Base-by-base conservation (phyloP, 2,113 vertebrate genomes). In the Cervus canadensis region DNA sequence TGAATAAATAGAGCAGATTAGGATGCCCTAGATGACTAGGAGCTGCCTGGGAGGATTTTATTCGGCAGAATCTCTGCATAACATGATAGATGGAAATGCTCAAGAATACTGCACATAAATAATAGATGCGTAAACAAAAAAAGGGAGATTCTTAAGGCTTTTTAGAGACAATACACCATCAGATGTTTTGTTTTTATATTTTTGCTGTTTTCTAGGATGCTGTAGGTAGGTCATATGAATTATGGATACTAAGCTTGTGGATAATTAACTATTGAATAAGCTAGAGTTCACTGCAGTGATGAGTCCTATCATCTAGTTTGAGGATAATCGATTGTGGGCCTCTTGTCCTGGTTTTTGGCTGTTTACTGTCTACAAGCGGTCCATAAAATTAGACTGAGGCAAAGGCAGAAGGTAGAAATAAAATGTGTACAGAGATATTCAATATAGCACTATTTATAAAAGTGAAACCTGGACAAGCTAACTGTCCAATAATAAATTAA, bases 1-100 rank as follows among this genome's bases (percentile, higher is more conserved):
- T 97, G 97, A 96, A 96, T 97, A 98, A 98, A 95, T 93, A 95
- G 59, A 96, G 89, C 89, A 94, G 89, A 94, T 96, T 95, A 97
- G 96, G 91, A 25, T 89, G 96, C 84, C 95, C 95, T 94, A 94
- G 96, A 93, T 97, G 96, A 97, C 91, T 62, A 54, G 88, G 64
- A 95, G 78, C 91, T 97, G 96, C 96, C 96, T 97, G 96, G 94
- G 50, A 98, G 86, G 96, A 97, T 96, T 97, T 98, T 60, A 89
- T 90, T 96, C 30, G 59, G 95, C 93, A 97, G 94, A 95, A 86
- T 93, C 95, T 94, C 95, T 97, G 89, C 74, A 97, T 94, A 97
- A 81, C 71, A 93, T 76, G 94, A 95, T 87, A 79, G 95, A 98
- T 94, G 89, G 91, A 97, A 98, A 95, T 95, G 95, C 96, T 97